Conservation (phyloP, 2,797 vertebrate genomes). For the Mallotus villosus region DNA sequence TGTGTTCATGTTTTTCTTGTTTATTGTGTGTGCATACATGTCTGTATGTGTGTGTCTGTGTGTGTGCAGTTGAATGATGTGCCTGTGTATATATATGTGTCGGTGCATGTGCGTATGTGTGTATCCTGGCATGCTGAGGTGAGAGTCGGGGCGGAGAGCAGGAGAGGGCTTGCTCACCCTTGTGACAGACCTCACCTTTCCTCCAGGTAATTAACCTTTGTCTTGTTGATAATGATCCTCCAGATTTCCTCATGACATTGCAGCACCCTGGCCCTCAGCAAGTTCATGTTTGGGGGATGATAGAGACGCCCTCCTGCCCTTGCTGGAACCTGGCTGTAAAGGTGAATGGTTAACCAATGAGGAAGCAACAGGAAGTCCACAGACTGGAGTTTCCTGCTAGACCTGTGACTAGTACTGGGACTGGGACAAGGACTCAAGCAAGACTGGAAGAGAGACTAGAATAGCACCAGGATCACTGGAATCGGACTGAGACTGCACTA, state of each 20-base stretch:
- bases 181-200: conserved; percentile 36
- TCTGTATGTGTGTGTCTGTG: background rate
- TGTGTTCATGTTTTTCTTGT: too few species aligned
- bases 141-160: background rate
- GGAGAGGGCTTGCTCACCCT: too few species aligned
- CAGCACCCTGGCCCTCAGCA: conserved; percentile 25
- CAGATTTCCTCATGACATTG: conserved; percentile 41
- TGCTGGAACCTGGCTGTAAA: conserved; percentile 7
- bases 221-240: conserved; percentile 40
- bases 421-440: background rate
- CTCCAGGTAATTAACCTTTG: conserved; percentile 49
- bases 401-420: background rate
- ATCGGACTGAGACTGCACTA: too few species aligned
- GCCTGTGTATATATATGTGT: background rate
- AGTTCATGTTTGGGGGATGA: conserved; percentile 44
- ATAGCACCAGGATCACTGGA: background rate
- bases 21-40: background rate
- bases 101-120: background rate
- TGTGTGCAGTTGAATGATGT: background rate
- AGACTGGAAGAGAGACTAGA: background rate
- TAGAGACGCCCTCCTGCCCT: background rate
- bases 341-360: conserved; percentile 47
- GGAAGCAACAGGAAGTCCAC: conserved; percentile 2
- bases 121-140: background rate
- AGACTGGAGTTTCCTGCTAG: background rate